Percentiles rank a stretch among this genome's conserved stretches.
These are phyloP conservation scores for Crypturellus undulatus DNA, from an alignment of 2,113 vertebrate species.

Conservation along the genomic window DNA sequence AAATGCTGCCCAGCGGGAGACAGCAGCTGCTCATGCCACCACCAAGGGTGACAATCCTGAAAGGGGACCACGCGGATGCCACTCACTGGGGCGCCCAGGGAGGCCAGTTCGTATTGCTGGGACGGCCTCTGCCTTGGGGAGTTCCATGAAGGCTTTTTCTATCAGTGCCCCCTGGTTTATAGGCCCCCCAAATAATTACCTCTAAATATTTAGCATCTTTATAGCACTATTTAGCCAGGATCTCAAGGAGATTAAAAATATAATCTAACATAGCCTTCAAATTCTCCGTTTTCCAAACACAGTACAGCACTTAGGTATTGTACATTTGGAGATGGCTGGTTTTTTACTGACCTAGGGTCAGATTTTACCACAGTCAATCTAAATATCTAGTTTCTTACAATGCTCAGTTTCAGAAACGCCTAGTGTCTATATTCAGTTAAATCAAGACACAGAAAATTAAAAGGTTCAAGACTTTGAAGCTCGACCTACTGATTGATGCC, in stretches of 20 bases:
- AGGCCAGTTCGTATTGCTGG: background rate
- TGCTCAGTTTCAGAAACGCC: background rate
- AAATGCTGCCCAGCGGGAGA: background rate
- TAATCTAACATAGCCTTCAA: background rate
- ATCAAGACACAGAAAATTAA: background rate
- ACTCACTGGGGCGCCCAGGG: background rate
- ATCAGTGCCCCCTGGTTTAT: slow-evolving; percentile 54
- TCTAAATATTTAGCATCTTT: slow-evolving; percentile 17
- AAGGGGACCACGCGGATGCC: slow-evolving; percentile 16
- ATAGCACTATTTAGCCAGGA: background rate
- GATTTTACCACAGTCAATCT: background rate
- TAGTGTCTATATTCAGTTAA: background rate
- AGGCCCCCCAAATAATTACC: slow-evolving; percentile 20
- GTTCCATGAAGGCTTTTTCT: slow-evolving; percentile 45
- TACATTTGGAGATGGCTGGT: background rate
- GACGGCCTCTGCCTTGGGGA: background rate
- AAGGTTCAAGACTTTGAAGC: background rate
- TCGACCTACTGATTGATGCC: background rate
- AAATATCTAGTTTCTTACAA: background rate
- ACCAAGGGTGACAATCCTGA: slow-evolving; percentile 19
- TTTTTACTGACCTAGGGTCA: background rate
- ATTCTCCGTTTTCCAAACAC: background rate
- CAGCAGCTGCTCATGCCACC: slow-evolving; percentile 2
- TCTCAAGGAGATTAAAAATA: background rate
- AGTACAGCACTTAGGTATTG: background rate